Conservation (phyloP, 1,140 invertebrate species). For the Brachionus koreanus region DNA sequence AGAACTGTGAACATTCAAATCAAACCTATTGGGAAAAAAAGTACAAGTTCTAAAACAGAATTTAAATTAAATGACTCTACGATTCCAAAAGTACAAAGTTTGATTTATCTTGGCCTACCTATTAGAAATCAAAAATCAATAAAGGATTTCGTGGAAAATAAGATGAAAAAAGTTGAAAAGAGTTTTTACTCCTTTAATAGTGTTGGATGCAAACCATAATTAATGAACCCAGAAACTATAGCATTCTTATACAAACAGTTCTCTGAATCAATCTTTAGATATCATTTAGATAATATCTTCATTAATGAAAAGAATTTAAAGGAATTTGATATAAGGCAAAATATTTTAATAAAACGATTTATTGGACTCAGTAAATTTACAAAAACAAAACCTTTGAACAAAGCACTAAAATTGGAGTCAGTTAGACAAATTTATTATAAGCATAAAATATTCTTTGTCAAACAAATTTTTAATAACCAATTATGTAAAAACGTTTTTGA, state of each 20-base stretch:
- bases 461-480: no score
- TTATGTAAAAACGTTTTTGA: no score
- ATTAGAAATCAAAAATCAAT: background rate
- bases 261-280: background rate
- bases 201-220: background rate
- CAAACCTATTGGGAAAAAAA: no score
- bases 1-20: no score
- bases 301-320: no score
- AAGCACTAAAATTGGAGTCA: no score
- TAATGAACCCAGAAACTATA: background rate
- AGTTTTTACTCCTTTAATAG: background rate
- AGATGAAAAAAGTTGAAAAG: background rate
- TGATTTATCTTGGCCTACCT: background rate
- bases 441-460: no score
- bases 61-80: background rate
- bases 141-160: background rate
- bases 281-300: constrained; percentile 1
- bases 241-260: background rate
- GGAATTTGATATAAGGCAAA: no score
- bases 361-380: no score
- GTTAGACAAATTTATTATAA: no score
- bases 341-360: no score
- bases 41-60: background rate
- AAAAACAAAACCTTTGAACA: no score
- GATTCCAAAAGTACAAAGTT: background rate